phyloP scores from a whole-genome alignment of 2,797 vertebrate genomes.

The Craterocephalus amniculus region DNA sequence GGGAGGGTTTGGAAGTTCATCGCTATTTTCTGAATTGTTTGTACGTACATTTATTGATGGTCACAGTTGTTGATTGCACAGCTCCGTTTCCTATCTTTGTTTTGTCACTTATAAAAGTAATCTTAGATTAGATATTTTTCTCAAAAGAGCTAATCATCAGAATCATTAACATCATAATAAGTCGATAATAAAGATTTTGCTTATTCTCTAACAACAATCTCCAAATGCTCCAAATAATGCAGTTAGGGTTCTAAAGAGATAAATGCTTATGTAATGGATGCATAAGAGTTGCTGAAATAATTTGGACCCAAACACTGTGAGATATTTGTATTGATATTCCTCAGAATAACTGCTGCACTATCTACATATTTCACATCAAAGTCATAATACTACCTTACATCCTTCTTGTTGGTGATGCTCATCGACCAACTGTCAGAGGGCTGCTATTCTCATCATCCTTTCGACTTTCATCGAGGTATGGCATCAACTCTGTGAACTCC shows the following conservation, averaged over 20 bases:
- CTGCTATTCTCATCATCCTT: background rate
- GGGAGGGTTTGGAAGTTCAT: background rate
- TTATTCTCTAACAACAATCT: too few species aligned
- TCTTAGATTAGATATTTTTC: too few species aligned
- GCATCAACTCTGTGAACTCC: background rate
- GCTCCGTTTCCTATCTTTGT: background rate
- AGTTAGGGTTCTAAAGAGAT: background rate
- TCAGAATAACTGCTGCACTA: background rate
- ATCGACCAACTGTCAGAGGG: background rate
- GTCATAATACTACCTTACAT: background rate
- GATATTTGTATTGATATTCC: background rate
- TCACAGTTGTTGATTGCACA: background rate
- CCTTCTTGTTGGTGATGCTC: too few species aligned
- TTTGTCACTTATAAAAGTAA: background rate
- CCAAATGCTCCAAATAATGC: too few species aligned
- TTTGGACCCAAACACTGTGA: background rate
- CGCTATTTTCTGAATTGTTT: slow-evolving; percentile 8
- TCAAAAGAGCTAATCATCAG: too few species aligned
- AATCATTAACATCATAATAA: too few species aligned
- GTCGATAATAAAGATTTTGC: too few species aligned
- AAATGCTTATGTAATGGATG: background rate
- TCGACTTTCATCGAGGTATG: background rate
- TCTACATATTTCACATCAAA: slow-evolving; percentile 11
- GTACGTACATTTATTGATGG: slow-evolving; percentile 6
- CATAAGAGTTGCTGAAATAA: background rate